Percentiles rank a stretch among this genome's conserved stretches.
Conservation (phyloP, 2,797 vertebrate species). For the Schizopygopsis malacanthus region DNA sequence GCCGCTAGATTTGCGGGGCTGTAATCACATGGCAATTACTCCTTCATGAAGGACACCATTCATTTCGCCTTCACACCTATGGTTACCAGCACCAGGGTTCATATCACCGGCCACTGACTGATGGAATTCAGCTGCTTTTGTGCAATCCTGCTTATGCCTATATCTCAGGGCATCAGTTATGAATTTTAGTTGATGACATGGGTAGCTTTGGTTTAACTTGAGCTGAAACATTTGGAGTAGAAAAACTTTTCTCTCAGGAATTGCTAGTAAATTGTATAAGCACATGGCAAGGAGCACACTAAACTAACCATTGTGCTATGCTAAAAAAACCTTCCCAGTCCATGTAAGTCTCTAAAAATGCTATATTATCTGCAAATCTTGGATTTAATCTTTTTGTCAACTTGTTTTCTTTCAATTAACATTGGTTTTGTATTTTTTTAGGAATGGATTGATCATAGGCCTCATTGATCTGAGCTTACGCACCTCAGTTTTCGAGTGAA, state of each 20-base stretch:
- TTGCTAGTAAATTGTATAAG: background rate
- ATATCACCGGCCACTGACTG: slow-evolving; percentile 56
- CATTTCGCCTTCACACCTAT: slow-evolving; percentile 64
- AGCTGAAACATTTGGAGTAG: background rate
- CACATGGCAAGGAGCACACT: background rate
- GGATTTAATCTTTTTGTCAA: background rate
- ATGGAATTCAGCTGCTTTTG: slow-evolving; percentile 56
- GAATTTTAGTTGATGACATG: background rate
- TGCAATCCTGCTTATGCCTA: slow-evolving; percentile 21
- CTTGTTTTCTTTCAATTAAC: background rate
- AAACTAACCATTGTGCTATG: background rate
- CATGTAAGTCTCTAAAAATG: background rate
- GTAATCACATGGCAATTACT: slow-evolving; percentile 73
- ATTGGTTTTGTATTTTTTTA: background rate
- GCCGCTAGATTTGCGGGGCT: slow-evolving; percentile 66
- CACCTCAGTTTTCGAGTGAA: background rate
- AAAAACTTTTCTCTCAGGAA: background rate
- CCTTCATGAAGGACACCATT: slow-evolving; percentile 67
- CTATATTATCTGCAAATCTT: background rate
- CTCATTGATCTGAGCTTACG: background rate
- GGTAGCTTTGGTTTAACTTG: background rate
- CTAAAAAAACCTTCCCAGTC: background rate
- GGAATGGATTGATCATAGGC: background rate
- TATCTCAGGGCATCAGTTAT: background rate
- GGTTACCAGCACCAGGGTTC: slow-evolving; percentile 58